Base-by-base conservation (phyloP, 2,888 invertebrate genomes). In the Acanthosepion pharaonis region DNA sequence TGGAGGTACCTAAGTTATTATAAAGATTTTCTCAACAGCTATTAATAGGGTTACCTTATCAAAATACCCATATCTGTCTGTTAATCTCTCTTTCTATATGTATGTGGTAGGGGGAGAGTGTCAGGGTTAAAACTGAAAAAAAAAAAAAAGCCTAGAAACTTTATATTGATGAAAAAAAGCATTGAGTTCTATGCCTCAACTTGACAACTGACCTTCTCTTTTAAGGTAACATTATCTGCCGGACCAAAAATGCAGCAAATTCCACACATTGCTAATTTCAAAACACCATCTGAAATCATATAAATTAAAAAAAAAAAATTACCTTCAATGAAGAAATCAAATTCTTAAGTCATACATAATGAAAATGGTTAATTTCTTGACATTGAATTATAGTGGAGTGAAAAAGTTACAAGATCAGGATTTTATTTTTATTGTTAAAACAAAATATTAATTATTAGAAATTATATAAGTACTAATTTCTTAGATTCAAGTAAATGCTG, bases 231-330 rank as follows among this genome's bases (percentile, higher is more conserved):
- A 78, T 59, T 92, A 15, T 55, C 94, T n/a, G n/a, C 92, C 25
- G 94, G 59, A 20, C 94, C 94, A 20, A 94, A 59, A 94, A 94
- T 94, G 33, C 94, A 94, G 59, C 94, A 94, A 42, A 94, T 94
- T 94, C 94, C 94, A 94, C 94, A 94, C 94, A 94, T 94, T 20
- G 33, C 42, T 5, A n/a, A 92, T 92, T 92, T 28, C 51, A 51
- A 92, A 18, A n/a, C 9, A 15, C 20, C 23, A 92, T 92, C 51
- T 92, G 48, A 49, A 92, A 78, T n/a, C 0, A 78, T 3, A 78
- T 9, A 78, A 78, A 78, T 33, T 18, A 11, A 23, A 59, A 59
- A 78, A 78, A 11, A 23, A 59, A 59, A 78, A 78, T 78, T 11
- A 78, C 15, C 11, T 8, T 33, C n/a, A 78, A 15, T n/a, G n/a